A percentile compares a stretch with the other conserved stretches of the same genome.
These are phyloP conservation scores for Digitonthophagus gazella DNA, from an alignment of 2,888 invertebrate species.

Conservation along the genomic window DNA sequence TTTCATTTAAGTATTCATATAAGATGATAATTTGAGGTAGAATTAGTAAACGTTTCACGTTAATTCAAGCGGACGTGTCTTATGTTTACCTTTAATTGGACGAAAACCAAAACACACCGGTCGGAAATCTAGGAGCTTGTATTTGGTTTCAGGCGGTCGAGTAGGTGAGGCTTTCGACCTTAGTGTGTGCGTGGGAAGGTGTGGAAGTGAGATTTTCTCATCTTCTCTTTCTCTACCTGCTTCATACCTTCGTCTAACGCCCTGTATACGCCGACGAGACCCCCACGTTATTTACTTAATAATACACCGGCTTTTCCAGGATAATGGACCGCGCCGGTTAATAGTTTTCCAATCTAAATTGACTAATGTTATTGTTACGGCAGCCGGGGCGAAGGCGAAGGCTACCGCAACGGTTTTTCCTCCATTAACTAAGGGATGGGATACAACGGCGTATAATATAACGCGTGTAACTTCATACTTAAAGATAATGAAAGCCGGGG, in stretches of 20 bases:
- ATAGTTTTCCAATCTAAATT: constrained; percentile 27
- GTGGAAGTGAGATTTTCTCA: constrained; percentile 15
- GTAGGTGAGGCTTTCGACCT: constrained; percentile 1
- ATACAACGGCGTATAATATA: neutral
- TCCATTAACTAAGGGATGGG: constrained; percentile 10
- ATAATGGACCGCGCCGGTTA: constrained; percentile 27
- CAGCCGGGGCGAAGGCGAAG: neutral
- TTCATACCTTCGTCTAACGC: constrained; percentile 18
- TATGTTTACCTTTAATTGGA: constrained; percentile 53
- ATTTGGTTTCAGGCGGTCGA: constrained; percentile 47
- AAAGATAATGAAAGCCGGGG: neutral
- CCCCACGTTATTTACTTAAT: constrained; percentile 27
- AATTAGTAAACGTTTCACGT: constrained; percentile 50
- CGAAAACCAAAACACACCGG: constrained; percentile 53
- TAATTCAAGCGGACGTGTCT: constrained; percentile 51
- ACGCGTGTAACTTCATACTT: neutral
- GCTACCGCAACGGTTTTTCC: constrained; percentile 3
- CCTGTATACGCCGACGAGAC: constrained; percentile 8
- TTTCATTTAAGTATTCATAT: constrained; percentile 38
- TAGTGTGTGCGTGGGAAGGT: neutral
- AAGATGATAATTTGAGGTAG: constrained; percentile 49
- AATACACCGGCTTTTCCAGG: constrained; percentile 15
- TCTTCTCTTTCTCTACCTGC: constrained; percentile 18
- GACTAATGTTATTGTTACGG: constrained; percentile 16
- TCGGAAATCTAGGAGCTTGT: constrained; percentile 50